Evolutionary conservation across 1,140 invertebrate genomes (phyloP).

Genomic region (Pseudomyrmex concolor): DNA sequence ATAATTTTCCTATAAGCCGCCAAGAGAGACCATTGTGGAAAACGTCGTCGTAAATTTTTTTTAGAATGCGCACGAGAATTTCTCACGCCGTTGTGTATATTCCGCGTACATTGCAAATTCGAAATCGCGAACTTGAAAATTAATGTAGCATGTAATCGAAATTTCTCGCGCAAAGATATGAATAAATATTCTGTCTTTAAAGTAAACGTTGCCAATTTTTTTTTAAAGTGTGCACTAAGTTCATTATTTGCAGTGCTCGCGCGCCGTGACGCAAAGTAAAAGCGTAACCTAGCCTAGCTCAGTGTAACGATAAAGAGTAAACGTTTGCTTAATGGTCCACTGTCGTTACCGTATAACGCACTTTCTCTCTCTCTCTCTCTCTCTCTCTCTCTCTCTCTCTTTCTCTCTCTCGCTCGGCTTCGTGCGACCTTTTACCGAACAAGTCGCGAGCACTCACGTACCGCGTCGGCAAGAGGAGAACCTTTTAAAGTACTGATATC

Average conservation of each 20-base stretch:
- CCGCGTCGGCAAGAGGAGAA: conserved; percentile 6
- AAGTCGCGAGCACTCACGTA: conserved; percentile 21
- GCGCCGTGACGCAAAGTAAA: neutral
- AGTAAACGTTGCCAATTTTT: neutral
- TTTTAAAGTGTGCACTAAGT: conserved; percentile 1
- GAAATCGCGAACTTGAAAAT: neutral
- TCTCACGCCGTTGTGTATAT: neutral
- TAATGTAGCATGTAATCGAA: neutral
- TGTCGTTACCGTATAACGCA: conserved; percentile 16
- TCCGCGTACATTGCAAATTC: neutral
- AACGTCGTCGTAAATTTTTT: neutral
- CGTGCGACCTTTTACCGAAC: conserved; percentile 16
- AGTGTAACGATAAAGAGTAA: conserved; percentile 18
- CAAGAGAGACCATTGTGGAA: neutral
- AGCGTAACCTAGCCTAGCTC: neutral
- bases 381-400: neutral
- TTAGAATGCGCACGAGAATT: neutral
- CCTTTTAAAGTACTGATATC: conserved; percentile 33
- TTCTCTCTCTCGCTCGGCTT: too few species aligned
- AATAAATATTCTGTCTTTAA: neutral
- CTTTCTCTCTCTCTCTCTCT: neutral
- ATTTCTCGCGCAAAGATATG: neutral
- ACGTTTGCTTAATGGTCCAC: conserved; percentile 32
- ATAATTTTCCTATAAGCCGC: conserved; percentile 18
- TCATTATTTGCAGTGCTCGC: neutral